These are phyloP conservation scores for Acrobasis repandana DNA, from an alignment of 2,888 invertebrate genomes.

Conservation along the genomic window DNA sequence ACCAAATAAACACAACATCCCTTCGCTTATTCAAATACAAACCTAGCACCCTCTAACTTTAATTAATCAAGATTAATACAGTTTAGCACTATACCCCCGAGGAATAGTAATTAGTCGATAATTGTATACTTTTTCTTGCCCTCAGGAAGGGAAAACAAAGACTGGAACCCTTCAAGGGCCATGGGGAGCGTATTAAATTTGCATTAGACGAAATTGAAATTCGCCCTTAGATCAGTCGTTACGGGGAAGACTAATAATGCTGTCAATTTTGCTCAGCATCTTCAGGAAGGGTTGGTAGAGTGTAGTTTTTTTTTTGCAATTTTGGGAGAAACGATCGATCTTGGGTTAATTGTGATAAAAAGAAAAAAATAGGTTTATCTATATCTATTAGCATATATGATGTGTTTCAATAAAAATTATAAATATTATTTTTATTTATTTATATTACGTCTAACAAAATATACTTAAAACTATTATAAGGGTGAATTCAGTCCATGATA, in stretches of 20 bases:
- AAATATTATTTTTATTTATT: too few species aligned
- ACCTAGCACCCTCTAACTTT: conserved; percentile 48
- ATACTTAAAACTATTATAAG: too few species aligned
- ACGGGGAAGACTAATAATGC: conserved; percentile 77
- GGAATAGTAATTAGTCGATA: conserved; percentile 60
- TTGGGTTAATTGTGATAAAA: too few species aligned
- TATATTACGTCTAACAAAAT: too few species aligned
- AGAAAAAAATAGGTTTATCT: too few species aligned
- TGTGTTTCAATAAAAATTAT: too few species aligned
- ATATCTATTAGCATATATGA: too few species aligned
- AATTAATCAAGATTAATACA: conserved; percentile 76
- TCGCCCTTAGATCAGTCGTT: conserved; percentile 77
- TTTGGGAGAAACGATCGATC: too few species aligned
- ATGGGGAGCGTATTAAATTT: conserved; percentile 79
- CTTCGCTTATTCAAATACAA: conserved; percentile 44
- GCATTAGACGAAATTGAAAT: conserved; percentile 81
- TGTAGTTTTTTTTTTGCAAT: too few species aligned
- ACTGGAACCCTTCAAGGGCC: conserved; percentile 66
- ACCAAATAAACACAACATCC: conserved; percentile 35
- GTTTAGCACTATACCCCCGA: conserved; percentile 60
- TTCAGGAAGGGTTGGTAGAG: conserved; percentile 34
- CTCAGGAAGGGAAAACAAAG: conserved; percentile 61
- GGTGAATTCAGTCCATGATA: too few species aligned
- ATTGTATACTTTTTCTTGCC: conserved; percentile 29
- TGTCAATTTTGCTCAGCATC: conserved; percentile 71